Evolutionary conservation across 1,140 invertebrate genomes (phyloP).

Genomic region (Pachyrhynchus sulphureomaculatus): DNA sequence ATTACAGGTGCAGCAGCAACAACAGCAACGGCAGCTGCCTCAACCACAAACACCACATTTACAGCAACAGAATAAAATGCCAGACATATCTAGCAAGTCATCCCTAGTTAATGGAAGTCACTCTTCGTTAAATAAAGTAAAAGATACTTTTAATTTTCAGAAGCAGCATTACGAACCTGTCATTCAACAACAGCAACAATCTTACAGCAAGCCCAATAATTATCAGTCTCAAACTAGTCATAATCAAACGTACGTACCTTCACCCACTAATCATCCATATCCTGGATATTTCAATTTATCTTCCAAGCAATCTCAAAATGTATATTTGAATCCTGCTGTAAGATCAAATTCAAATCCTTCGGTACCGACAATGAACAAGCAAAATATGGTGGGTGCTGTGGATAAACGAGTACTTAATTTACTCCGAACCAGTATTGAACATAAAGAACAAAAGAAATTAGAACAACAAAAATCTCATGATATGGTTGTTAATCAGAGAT

Average conservation of each 20-base stretch:
- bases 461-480: conserved; percentile 44
- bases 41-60: not conserved
- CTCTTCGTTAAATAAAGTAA: conserved; percentile 7
- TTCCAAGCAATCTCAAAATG: conserved; percentile 36
- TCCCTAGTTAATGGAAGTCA: conserved; percentile 39
- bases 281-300: conserved; percentile 29
- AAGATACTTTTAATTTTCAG: conserved; percentile 27
- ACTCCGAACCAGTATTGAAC: conserved; percentile 68
- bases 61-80: conserved; percentile 7
- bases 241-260: conserved; percentile 46
- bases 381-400: conserved; percentile 47
- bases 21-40: conserved; percentile 26
- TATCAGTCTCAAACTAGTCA: conserved; percentile 22
- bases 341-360: conserved; percentile 37
- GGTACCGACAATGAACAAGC: conserved; percentile 29
- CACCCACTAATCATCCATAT: conserved; percentile 40
- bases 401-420: conserved; percentile 68
- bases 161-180: not conserved
- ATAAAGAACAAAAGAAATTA: conserved; percentile 57
- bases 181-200: conserved; percentile 1
- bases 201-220: not conserved
- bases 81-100: conserved; percentile 16
- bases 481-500: conserved; percentile 28
- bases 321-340: conserved; percentile 36
- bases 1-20: conserved; percentile 29